A percentile compares a stretch with the other conserved stretches of the same genome.
Evolutionary conservation across 2,113 vertebrate genomes (phyloP).

Genomic region (Hemibagrus wyckioides): DNA sequence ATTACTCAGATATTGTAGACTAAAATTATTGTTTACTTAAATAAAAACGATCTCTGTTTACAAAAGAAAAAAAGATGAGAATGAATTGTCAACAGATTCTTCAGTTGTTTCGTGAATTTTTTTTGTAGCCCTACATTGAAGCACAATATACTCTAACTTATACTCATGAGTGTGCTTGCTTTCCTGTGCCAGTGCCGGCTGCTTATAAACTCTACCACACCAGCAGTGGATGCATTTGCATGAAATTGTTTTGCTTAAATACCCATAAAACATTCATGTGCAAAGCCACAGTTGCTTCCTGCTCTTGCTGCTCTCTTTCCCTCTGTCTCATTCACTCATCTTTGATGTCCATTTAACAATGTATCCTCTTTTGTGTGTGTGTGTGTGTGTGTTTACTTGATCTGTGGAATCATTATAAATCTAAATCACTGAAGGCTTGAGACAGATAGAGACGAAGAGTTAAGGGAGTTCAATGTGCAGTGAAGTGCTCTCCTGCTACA

Average conservation of each 20-base stretch:
- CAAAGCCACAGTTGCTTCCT: conserved; percentile 54
- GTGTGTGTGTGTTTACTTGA: conserved; percentile 3
- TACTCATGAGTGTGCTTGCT: conserved; percentile 19
- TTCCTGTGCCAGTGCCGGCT: conserved; percentile 38
- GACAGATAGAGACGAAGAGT: conserved; percentile 38
- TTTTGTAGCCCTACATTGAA: not conserved
- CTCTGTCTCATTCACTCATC: conserved; percentile 21
- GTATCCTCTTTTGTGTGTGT: not conserved
- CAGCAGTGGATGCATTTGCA: conserved; percentile 74
- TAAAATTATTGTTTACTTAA: not conserved
- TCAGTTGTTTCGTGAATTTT: not conserved
- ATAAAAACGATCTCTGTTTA: not conserved
- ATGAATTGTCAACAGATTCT: not conserved
- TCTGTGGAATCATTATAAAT: conserved; percentile 49
- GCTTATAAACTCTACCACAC: conserved; percentile 67
- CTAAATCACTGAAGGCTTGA: conserved; percentile 10
- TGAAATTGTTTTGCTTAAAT: conserved; percentile 77
- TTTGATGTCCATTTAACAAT: conserved; percentile 40
- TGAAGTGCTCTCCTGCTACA: conserved; percentile 9
- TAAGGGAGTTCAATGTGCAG: conserved; percentile 35
- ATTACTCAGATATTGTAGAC: not conserved
- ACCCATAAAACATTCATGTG: conserved; percentile 68
- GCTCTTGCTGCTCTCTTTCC: conserved; percentile 40
- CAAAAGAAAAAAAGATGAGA: not conserved
- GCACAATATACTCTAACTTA: not conserved